Conservation (phyloP, 2,888 invertebrate species). For the Osmoderma eremita region DNA sequence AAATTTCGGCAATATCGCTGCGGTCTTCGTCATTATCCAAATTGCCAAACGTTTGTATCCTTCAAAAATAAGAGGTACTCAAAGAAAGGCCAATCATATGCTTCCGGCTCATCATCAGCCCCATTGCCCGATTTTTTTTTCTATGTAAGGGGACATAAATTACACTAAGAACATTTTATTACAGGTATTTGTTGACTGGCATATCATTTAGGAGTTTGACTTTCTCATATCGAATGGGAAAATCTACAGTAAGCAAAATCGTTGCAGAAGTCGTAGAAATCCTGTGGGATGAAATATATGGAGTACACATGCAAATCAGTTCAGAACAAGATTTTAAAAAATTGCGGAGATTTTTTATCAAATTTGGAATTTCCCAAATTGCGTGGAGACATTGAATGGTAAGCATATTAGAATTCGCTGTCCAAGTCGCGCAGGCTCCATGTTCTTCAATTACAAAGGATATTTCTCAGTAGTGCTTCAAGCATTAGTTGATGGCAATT, state of each 20-base stretch:
- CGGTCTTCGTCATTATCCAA: too few species aligned
- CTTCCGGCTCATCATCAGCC: too few species aligned
- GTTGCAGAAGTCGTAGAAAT: constrained; percentile 1
- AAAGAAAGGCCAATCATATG: too few species aligned
- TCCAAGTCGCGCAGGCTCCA: too few species aligned
- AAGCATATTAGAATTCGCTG: constrained; percentile 51
- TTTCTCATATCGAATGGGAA: neutral
- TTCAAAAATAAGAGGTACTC: too few species aligned
- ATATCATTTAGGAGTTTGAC: too few species aligned
- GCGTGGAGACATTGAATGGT: constrained; percentile 50
- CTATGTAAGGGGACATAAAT: too few species aligned
- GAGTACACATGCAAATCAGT: constrained; percentile 25
- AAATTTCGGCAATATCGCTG: too few species aligned
- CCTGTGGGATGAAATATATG: constrained; percentile 13
- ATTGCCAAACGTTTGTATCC: too few species aligned
- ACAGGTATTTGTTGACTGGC: too few species aligned
- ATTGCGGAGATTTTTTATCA: constrained; percentile 49
- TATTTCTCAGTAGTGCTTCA: constrained; percentile 47
- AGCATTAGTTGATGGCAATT: constrained; percentile 49
- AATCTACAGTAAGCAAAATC: constrained; percentile 17
- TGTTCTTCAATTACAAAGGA: neutral
- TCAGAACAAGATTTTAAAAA: constrained; percentile 47
- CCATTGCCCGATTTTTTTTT: too few species aligned
- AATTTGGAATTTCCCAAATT: constrained; percentile 52
- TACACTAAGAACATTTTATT: too few species aligned